Base-by-base conservation (phyloP, 2,888 invertebrate species). In the Crepidodera aurea region DNA sequence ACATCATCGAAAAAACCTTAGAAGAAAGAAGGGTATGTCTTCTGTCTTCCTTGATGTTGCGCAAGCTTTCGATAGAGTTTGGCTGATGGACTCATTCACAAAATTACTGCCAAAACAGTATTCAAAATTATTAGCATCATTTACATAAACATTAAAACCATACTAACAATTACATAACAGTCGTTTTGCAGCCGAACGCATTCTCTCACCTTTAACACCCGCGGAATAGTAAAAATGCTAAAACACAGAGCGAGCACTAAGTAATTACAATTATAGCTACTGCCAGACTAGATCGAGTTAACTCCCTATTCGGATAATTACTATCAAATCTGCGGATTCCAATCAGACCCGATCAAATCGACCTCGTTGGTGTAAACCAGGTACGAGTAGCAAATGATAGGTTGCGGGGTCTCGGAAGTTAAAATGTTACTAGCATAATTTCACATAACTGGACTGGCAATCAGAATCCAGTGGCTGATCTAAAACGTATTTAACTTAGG, bases 351-450 rank as follows among this genome's bases (percentile, higher is more conserved):
- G 39, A 48, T 78, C 76, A 73, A 76, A 75, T 75, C 75, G 75
- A 75, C 75, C 76, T 75, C 64, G 27, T 48, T 25, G 50, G 44
- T 72, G 75, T 73, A 75, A 76, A 76, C 75, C 75, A 75, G 75
- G 77, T 75, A 75, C 73, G 75, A 75, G 76, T 76, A 75, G 76
- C 73, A 79, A 79, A 79, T 79, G 77, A 79, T 78, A 78, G 79
- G 78, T 75, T 79, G 67, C 69, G 73, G 69, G 63, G 44, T 72
- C 78, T 79, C 79, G 79, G 79, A 79, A 79, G 79, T 79, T 78
- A 77, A 78, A 78, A 79, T 77, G 78, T 78, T 78, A 74, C 77
- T 77, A 73, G 78, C 76, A 79, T 79, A 78, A 79, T 79, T 78
- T 74, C 75, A 77, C 75, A 78, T 79, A 79, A 79, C 78, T 78